Conservation (phyloP, 2,888 invertebrate genomes). For the Hirtodrosophila trivittata region DNA sequence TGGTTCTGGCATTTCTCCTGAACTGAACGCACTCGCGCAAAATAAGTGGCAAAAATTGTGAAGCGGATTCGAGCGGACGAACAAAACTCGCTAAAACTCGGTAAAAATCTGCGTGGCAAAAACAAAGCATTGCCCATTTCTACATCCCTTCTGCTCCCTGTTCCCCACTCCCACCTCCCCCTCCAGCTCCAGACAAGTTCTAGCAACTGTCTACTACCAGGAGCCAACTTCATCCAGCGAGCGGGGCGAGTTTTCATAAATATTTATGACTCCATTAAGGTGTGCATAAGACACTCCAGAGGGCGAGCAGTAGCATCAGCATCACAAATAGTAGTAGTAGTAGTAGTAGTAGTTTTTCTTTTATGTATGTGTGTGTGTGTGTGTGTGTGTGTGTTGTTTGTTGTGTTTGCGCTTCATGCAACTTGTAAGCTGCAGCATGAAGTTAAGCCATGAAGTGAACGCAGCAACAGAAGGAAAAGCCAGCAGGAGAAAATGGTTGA, state of each 20-base stretch:
- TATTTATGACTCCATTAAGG: constrained; percentile 84
- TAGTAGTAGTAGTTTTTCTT: constrained; percentile 49
- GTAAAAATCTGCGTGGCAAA: constrained; percentile 47
- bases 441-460: constrained; percentile 60
- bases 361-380: constrained; percentile 7
- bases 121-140: constrained; percentile 48
- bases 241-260: constrained; percentile 81
- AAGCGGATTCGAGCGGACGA: constrained; percentile 13
- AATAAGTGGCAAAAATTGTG: constrained; percentile 68
- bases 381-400: constrained; percentile 23
- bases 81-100: too few relatives aligned
- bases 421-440: constrained; percentile 49
- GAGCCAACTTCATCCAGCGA: constrained; percentile 41
- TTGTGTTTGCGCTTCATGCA: constrained; percentile 55
- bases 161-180: not conserved
- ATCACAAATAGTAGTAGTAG: constrained; percentile 26
- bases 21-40: constrained; percentile 44
- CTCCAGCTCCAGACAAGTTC: constrained; percentile 1
- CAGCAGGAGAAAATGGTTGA: constrained; percentile 3
- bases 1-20: constrained; percentile 1
- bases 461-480: constrained; percentile 20
- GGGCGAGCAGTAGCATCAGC: constrained; percentile 36
- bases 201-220: constrained; percentile 17
- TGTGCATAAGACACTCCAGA: constrained; percentile 79
- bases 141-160: constrained; percentile 21